Conservation (phyloP, 2,113 vertebrate genomes). For the Synodontis membranacea region DNA sequence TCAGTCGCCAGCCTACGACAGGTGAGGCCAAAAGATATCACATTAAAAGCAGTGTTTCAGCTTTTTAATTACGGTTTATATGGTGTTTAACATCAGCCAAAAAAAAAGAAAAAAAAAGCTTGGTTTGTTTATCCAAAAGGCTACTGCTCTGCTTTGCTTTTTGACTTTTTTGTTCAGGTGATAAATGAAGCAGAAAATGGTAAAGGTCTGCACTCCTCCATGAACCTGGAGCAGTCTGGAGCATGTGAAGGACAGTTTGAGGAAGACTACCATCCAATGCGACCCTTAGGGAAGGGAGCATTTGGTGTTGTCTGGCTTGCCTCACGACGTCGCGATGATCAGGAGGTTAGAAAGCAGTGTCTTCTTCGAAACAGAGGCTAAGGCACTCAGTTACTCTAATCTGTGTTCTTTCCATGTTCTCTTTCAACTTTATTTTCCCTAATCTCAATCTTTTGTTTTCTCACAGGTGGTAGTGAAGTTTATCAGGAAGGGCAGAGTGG, state of each 20-base stretch:
- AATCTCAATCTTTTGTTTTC: background rate
- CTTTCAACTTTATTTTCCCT: background rate
- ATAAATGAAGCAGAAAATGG: conserved; percentile 64
- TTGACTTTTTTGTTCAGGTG: conserved; percentile 61
- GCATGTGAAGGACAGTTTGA: conserved; percentile 86
- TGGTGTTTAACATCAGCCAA: background rate
- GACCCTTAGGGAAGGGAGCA: conserved; percentile 85
- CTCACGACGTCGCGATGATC: conserved; percentile 65
- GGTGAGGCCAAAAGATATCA: conserved; percentile 58
- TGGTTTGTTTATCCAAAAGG: background rate
- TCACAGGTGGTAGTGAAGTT: conserved; percentile 89
- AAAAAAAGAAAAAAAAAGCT: background rate
- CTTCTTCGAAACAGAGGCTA: background rate
- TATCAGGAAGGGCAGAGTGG: conserved; percentile 86
- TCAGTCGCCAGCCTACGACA: conserved; percentile 70
- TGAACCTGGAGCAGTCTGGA: conserved; percentile 78
- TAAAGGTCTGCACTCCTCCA: conserved; percentile 66
- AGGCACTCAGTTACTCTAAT: too few species aligned
- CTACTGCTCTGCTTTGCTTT: too few species aligned
- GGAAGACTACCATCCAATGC: conserved; percentile 78
- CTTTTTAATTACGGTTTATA: background rate
- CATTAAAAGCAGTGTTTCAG: background rate
- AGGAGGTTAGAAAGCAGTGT: conserved; percentile 74
- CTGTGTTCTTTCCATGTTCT: background rate
- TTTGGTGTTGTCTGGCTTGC: conserved; percentile 94